Percentiles rank a stretch among this genome's conserved stretches.
Evolutionary conservation across 2,113 vertebrate species (phyloP).

Genomic region (Psittacula cyanocephala): DNA sequence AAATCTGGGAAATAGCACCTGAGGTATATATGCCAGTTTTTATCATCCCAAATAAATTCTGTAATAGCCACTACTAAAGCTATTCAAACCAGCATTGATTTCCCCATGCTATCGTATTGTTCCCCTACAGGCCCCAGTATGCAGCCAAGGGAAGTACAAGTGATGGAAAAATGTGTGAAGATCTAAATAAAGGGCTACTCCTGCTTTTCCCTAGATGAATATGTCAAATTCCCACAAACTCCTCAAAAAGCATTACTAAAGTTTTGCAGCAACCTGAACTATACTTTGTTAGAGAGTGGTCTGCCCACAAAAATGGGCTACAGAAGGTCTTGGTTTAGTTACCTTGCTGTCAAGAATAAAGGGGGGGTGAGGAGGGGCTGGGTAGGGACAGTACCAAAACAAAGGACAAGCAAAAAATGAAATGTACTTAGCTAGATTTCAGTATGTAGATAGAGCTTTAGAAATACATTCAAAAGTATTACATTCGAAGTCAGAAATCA

Average conservation of each 20-base stretch:
- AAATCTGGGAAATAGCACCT: background rate
- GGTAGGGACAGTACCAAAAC: accelerated
- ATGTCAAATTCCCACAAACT: background rate
- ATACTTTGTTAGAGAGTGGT: background rate
- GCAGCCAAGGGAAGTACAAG: background rate
- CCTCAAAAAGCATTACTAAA: background rate
- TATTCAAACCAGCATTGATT: background rate
- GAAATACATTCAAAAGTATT: background rate
- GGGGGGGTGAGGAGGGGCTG: background rate
- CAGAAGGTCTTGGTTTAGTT: background rate
- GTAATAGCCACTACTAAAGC: background rate
- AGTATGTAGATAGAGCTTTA: background rate
- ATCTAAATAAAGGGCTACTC: background rate
- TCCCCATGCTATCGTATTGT: background rate
- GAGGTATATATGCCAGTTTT: background rate
- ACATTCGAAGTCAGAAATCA: background rate
- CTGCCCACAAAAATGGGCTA: background rate
- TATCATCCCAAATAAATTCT: background rate
- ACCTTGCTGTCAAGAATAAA: background rate
- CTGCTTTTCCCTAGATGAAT: background rate
- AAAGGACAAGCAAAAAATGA: background rate
- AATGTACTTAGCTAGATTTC: background rate
- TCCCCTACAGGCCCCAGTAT: background rate
- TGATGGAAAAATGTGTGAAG: background rate
- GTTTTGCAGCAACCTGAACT: background rate